Percentiles rank a stretch among this genome's conserved stretches.
Evolutionary conservation across 2,113 vertebrate species (phyloP).

Genomic region (Channa argus): DNA sequence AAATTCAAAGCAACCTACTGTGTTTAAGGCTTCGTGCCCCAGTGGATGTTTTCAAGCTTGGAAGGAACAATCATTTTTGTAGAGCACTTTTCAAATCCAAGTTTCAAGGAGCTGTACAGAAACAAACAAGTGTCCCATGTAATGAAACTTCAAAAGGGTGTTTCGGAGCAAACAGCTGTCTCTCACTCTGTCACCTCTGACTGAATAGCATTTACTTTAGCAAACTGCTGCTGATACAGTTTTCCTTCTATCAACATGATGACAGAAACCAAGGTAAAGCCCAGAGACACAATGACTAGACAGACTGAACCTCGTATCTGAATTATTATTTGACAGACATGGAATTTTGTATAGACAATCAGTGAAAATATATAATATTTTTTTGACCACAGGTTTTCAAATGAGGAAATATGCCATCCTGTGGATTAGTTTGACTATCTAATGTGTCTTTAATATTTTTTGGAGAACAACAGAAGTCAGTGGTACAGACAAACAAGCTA

Average conservation of each 20-base stretch:
- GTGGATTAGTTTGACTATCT: too few species aligned
- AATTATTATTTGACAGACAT: too few species aligned
- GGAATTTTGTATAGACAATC: too few species aligned
- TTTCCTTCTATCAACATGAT: background rate
- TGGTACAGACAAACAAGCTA: too few species aligned
- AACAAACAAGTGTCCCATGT: background rate
- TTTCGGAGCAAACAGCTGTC: background rate
- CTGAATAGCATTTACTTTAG: background rate
- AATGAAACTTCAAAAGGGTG: background rate
- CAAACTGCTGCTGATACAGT: background rate
- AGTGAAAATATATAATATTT: too few species aligned
- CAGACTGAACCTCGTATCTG: too few species aligned
- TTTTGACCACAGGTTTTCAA: too few species aligned
- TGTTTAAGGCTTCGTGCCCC: conserved; percentile 13
- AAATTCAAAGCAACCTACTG: conserved; percentile 38
- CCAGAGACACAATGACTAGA: too few species aligned
- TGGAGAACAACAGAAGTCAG: too few species aligned
- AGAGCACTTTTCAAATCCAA: conserved; percentile 21
- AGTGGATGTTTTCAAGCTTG: conserved; percentile 13
- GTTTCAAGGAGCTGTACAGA: background rate
- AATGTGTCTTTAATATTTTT: too few species aligned
- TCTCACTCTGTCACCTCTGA: background rate
- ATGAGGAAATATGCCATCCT: too few species aligned
- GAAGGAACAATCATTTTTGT: conserved; percentile 24
- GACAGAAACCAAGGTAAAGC: background rate